Conservation (phyloP, 1,140 invertebrate genomes). For the Euwallacea fornicatus region DNA sequence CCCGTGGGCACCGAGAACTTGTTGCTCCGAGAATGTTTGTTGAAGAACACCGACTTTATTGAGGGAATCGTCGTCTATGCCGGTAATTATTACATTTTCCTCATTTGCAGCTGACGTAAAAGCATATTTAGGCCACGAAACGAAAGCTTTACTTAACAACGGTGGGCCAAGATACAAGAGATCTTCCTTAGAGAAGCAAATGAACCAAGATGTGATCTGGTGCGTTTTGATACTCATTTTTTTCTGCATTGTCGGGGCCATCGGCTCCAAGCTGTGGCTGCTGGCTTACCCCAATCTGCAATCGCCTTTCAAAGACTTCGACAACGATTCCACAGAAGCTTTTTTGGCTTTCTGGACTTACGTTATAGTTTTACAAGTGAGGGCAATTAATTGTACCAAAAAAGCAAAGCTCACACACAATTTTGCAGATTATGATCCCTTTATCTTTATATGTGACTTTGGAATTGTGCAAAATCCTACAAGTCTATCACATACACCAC, state of each 20-base stretch:
- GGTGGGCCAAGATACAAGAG: conserved; percentile 94
- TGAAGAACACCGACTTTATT: conserved; percentile 92
- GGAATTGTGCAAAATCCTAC: conserved; percentile 94
- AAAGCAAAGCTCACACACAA: neutral
- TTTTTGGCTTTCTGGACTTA: conserved; percentile 93
- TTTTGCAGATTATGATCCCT: conserved; percentile 89
- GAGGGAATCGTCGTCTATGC: conserved; percentile 98
- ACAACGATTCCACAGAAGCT: conserved; percentile 70
- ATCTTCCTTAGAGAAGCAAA: conserved; percentile 86
- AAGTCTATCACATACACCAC: conserved; percentile 94
- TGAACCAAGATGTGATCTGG: conserved; percentile 96
- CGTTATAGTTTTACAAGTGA: conserved; percentile 90
- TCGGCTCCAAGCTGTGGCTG: conserved; percentile 86
- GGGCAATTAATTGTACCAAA: conserved; percentile 22
- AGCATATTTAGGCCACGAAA: conserved; percentile 75
- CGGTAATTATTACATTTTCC: conserved; percentile 57
- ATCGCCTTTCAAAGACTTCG: conserved; percentile 63
- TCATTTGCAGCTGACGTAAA: neutral
- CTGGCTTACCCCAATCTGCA: conserved; percentile 58
- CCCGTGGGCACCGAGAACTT: conserved; percentile 91
- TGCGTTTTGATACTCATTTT: conserved; percentile 92
- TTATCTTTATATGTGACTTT: conserved; percentile 95
- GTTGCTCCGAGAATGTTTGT: conserved; percentile 87
- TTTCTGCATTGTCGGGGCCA: conserved; percentile 87
- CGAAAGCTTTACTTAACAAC: conserved; percentile 98